Conservation (phyloP, 2,888 invertebrate genomes). For the Coecobrya sp. region DNA sequence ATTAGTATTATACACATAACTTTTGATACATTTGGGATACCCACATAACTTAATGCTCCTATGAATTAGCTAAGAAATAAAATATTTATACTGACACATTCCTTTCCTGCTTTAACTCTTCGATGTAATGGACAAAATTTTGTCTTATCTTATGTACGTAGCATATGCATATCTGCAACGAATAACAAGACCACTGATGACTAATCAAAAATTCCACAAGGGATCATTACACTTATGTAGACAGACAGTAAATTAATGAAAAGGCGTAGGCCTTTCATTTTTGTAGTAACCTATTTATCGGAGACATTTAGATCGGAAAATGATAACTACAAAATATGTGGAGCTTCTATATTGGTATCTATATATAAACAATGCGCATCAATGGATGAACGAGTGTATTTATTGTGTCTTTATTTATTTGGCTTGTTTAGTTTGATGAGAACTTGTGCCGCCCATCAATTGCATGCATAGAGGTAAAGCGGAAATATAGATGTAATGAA, state of each 20-base stretch:
- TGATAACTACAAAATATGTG: too few relatives aligned
- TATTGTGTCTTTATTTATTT: conserved; percentile 11
- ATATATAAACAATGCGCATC: neutral
- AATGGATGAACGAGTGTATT: neutral
- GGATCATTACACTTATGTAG: neutral
- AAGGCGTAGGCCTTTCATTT: neutral
- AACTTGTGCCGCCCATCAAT: neutral
- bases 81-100: neutral
- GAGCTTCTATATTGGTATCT: too few relatives aligned
- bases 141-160: neutral
- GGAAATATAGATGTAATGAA: conserved; percentile 35
- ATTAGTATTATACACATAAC: too few relatives aligned
- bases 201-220: neutral
- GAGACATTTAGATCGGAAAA: too few relatives aligned
- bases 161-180: neutral
- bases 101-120: neutral
- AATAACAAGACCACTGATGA: neutral
- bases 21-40: too few relatives aligned
- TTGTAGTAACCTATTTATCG: neutral
- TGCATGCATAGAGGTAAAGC: neutral
- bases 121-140: neutral
- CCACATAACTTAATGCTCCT: too few relatives aligned
- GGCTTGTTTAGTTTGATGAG: neutral
- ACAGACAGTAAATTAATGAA: neutral
- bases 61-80: too few relatives aligned